Evolutionary conservation across 2,113 vertebrate genomes (phyloP).

Genomic region (Brachirus orientalis): DNA sequence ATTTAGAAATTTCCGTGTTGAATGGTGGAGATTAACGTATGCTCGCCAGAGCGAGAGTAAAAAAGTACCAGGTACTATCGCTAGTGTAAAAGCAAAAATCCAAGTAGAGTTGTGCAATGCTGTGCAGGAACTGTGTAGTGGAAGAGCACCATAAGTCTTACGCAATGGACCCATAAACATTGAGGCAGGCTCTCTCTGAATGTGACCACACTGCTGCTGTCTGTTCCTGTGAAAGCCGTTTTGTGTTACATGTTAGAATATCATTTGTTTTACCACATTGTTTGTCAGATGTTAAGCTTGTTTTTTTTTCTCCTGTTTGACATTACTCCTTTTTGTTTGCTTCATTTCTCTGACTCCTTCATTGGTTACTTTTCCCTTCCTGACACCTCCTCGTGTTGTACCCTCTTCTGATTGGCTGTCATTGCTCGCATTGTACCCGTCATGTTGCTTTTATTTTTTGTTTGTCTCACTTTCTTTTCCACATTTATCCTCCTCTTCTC

Average conservation of each 20-base stretch:
- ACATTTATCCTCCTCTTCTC: background rate
- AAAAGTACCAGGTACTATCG: too few relatives aligned
- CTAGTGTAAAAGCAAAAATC: too few relatives aligned
- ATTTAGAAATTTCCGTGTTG: too few relatives aligned
- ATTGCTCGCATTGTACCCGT: background rate
- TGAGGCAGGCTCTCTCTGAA: background rate
- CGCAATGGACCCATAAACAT: too few relatives aligned
- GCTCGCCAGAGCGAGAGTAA: too few relatives aligned
- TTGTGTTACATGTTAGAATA: conserved; percentile 49
- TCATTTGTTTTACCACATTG: conserved; percentile 51
- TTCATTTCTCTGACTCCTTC: conserved; percentile 29
- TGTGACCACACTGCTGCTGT: conserved; percentile 20
- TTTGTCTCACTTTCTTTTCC: background rate
- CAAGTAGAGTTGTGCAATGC: too few relatives aligned
- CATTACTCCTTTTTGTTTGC: conserved; percentile 66
- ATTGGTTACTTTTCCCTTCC: background rate
- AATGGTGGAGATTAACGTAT: too few relatives aligned
- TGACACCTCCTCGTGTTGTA: background rate
- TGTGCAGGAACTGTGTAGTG: too few relatives aligned
- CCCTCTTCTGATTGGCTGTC: conserved; percentile 17
- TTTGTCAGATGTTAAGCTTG: conserved; percentile 54
- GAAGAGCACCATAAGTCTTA: too few relatives aligned
- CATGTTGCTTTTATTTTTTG: background rate
- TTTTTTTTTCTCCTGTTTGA: conserved; percentile 49
- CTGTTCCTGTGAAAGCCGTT: conserved; percentile 30